These are phyloP conservation scores for Paragorgia papillata DNA, from an alignment of 92 coral and sea anemone genomes.

Conservation along the genomic window DNA sequence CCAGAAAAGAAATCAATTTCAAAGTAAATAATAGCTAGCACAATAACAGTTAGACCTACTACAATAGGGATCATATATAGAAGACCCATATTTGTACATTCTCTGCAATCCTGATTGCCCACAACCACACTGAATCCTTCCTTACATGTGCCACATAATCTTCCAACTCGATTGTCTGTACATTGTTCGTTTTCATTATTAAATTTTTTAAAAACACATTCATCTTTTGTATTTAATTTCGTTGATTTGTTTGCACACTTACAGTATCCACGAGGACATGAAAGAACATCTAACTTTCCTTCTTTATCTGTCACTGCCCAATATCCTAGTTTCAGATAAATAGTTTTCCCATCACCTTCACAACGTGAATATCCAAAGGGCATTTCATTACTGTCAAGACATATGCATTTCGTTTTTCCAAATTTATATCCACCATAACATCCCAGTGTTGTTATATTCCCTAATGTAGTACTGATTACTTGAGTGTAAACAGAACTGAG, in stretches of 20 bases:
- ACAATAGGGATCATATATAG: conserved; percentile 70
- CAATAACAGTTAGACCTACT: conserved; percentile 51
- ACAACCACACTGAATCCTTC: conserved; percentile 57
- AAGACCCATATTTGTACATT: conserved; percentile 24
- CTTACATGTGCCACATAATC: conserved; percentile 79
- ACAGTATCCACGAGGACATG: conserved; percentile 59
- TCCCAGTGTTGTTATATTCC: neutral
- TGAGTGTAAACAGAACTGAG: conserved; percentile 55
- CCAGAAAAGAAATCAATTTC: conserved; percentile 79
- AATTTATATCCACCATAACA: conserved; percentile 56
- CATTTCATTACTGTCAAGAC: conserved; percentile 14
- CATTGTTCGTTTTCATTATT: conserved; percentile 49
- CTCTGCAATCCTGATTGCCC: conserved; percentile 64
- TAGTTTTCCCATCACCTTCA: conserved; percentile 38
- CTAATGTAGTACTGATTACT: conserved; percentile 18
- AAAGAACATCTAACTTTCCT: conserved; percentile 3
- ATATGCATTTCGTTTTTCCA: conserved; percentile 24
- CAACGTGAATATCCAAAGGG: conserved; percentile 46
- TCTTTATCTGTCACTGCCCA: conserved; percentile 52
- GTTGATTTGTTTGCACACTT: neutral
- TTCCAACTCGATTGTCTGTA: conserved; percentile 53
- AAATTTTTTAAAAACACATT: conserved; percentile 43
- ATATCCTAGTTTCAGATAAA: conserved; percentile 56
- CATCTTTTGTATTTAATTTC: neutral
- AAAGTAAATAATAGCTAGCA: conserved; percentile 69